Conservation (phyloP, 2,888 invertebrate genomes). For the Gibbula magus region DNA sequence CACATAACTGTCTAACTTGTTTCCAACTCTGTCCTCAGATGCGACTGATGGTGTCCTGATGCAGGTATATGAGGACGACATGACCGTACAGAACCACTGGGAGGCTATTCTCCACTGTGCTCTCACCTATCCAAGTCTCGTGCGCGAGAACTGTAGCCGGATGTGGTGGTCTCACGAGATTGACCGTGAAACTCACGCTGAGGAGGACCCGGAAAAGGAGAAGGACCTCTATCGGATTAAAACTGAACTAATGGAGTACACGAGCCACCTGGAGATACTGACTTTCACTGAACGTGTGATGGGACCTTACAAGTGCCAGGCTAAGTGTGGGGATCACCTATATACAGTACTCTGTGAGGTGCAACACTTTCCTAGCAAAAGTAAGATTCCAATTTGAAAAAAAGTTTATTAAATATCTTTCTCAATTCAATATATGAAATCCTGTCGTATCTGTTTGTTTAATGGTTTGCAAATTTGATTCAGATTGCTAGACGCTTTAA, state of each 20-base stretch:
- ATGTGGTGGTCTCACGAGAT: neutral
- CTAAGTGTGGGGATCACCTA: neutral
- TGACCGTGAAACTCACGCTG: neutral
- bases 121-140: neutral
- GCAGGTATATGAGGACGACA: neutral
- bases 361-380: neutral
- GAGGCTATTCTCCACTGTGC: neutral
- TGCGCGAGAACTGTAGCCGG: neutral
- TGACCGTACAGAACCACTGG: neutral
- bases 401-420: neutral
- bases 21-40: too few relatives aligned
- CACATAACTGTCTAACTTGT: too few relatives aligned
- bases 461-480: too few relatives aligned
- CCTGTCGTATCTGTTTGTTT: too few relatives aligned
- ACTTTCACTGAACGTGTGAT: neutral
- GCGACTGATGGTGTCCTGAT: neutral
- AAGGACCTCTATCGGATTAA: neutral
- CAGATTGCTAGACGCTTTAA: too few relatives aligned
- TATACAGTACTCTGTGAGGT: neutral
- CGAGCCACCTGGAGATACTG: neutral
- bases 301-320: neutral
- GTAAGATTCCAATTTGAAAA: neutral
- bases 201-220: neutral
- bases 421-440: neutral
- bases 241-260: neutral